Conservation (phyloP, 2,888 invertebrate species). For the Aspidiotus destructor region DNA sequence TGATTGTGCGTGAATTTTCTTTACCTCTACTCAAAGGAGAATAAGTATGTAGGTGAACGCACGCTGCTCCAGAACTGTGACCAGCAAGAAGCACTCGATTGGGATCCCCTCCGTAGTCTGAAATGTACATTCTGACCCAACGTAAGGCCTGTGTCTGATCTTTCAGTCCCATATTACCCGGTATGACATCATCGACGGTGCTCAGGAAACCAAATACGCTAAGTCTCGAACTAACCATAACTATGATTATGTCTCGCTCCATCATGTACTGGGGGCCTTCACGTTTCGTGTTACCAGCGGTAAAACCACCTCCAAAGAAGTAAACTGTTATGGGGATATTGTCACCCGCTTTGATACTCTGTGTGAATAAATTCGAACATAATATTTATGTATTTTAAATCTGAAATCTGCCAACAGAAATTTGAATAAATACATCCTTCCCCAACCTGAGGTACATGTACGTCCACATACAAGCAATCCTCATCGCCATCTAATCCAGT, state of each 20-base stretch:
- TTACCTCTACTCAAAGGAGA: conserved; percentile 34
- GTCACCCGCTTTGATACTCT: conserved; percentile 12
- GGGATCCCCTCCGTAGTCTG: conserved; percentile 33
- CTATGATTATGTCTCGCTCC: conserved; percentile 35
- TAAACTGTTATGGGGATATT: conserved; percentile 45
- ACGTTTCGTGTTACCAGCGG: conserved; percentile 9
- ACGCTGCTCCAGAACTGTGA: conserved; percentile 32
- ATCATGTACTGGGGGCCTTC: conserved; percentile 35
- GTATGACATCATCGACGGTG: conserved; percentile 19
- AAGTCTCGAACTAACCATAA: conserved; percentile 36
- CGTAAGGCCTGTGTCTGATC: conserved; percentile 27
- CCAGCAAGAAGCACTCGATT: conserved; percentile 33
- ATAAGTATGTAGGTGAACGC: conserved; percentile 32
- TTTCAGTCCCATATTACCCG: conserved; percentile 34
- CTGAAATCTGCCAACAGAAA: background rate
- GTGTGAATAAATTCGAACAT: conserved; percentile 33
- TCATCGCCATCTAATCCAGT: conserved; percentile 45
- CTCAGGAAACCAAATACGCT: conserved; percentile 35
- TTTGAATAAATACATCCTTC: background rate
- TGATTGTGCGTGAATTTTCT: background rate
- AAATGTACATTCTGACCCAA: conserved; percentile 30
- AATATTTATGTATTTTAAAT: background rate
- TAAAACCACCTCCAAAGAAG: conserved; percentile 48
- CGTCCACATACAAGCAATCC: conserved; percentile 49
- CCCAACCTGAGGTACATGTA: conserved; percentile 42